A percentile compares a stretch with the other conserved stretches of the same genome.
These are phyloP conservation scores for Champsocephalus gunnari DNA, from an alignment of 2,797 vertebrate species.

Conservation along the genomic window DNA sequence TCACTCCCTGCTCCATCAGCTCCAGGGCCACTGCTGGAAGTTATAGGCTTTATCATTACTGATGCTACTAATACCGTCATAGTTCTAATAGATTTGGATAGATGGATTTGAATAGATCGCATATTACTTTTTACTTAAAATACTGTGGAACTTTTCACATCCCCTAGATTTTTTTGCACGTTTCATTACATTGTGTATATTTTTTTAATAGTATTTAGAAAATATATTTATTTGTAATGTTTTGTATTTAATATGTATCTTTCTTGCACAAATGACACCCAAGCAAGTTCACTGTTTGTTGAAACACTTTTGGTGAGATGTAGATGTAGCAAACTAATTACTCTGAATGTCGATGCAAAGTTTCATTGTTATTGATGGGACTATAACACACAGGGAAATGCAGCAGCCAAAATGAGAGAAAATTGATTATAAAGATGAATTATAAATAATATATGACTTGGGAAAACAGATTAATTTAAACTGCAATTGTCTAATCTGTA, in stretches of 20 bases:
- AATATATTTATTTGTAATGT: too few relatives aligned
- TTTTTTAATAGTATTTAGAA: too few relatives aligned
- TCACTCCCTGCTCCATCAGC: conserved; percentile 89
- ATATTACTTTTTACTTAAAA: too few relatives aligned
- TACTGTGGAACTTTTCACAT: too few relatives aligned
- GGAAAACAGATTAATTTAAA: conserved; percentile 36
- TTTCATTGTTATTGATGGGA: conserved; percentile 34
- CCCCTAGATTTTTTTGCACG: too few relatives aligned
- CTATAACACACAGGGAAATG: conserved; percentile 32
- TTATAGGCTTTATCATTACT: conserved; percentile 20
- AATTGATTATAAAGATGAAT: conserved; percentile 23
- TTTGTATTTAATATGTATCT: too few relatives aligned
- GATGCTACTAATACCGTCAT: conserved; percentile 13
- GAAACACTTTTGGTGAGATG: conserved; percentile 14
- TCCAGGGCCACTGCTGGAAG: conserved; percentile 89
- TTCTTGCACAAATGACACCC: too few relatives aligned
- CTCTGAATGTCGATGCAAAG: conserved; percentile 62
- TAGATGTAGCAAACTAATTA: conserved; percentile 37
- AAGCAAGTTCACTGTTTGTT: too few relatives aligned
- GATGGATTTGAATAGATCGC: background rate
- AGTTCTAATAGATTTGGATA: background rate
- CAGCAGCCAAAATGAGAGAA: conserved; percentile 13
- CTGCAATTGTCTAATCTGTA: conserved; percentile 14
- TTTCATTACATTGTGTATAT: too few relatives aligned
- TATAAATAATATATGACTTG: background rate